Percentiles rank a stretch among this genome's conserved stretches.
Conservation (phyloP, 2,888 invertebrate genomes). For the Rosalia funebris region DNA sequence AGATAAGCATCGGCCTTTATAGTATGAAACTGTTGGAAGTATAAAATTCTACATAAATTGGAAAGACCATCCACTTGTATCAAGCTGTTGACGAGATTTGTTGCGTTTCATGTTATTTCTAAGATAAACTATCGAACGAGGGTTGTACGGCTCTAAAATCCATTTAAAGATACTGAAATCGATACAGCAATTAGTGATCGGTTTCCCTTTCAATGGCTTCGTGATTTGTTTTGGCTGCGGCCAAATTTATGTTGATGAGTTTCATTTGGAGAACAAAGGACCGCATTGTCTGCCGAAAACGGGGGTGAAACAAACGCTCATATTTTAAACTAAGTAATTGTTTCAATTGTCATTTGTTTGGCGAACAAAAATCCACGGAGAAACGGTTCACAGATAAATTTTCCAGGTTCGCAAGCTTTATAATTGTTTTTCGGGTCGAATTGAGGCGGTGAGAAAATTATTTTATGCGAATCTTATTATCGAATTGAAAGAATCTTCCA, state of each 20-base stretch:
- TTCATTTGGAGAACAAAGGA: constrained; percentile 24
- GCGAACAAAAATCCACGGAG: background rate
- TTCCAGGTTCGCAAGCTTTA: constrained; percentile 19
- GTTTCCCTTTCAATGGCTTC: constrained; percentile 27
- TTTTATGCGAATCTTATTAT: background rate
- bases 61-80: too few species aligned
- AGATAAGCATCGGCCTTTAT: too few species aligned
- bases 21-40: too few species aligned
- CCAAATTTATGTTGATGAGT: constrained; percentile 31
- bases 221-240: constrained; percentile 28
- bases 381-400: constrained; percentile 12
- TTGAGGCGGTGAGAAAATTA: constrained; percentile 16
- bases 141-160: background rate
- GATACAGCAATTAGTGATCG: constrained; percentile 35
- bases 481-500: too few species aligned
- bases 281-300: constrained; percentile 17
- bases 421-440: constrained; percentile 9
- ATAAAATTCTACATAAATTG: too few species aligned
- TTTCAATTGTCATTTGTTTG: constrained; percentile 27
- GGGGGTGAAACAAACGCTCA: constrained; percentile 21
- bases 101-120: background rate
- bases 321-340: constrained; percentile 25
- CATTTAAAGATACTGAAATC: constrained; percentile 21
- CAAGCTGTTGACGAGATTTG: background rate
- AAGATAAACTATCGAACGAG: background rate